A percentile compares a stretch with the other conserved stretches of the same genome.
Conservation (phyloP, 92 coral and sea anemone genomes). For the Pocillopora grandis region DNA sequence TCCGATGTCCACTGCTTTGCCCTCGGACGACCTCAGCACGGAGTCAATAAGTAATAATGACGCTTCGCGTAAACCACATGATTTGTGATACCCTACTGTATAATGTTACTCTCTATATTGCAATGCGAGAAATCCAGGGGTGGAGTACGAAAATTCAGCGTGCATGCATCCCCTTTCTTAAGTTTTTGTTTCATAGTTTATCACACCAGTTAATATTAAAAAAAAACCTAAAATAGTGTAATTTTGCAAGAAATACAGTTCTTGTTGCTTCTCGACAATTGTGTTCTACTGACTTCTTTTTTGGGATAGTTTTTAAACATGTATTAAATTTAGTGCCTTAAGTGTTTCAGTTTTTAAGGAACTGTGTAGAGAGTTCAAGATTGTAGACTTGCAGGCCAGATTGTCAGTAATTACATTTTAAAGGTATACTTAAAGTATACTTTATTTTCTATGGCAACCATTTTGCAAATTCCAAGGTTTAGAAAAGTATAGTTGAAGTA, state of each 20-base stretch:
- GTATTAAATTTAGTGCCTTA: background rate
- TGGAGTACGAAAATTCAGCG: background rate
- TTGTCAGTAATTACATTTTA: background rate
- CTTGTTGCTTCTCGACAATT: conserved; percentile 30
- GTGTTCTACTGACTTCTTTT: conserved; percentile 4
- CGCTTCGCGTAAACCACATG: too few species aligned
- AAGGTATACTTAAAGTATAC: conserved; percentile 29
- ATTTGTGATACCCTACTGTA: too few species aligned
- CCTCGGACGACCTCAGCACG: too few species aligned
- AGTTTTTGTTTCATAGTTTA: background rate
- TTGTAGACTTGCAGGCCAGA: conserved; percentile 6
- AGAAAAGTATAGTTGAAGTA: conserved; percentile 27
- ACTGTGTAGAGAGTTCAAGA: background rate
- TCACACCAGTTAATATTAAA: background rate
- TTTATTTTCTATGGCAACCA: conserved; percentile 1
- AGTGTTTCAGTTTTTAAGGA: conserved; percentile 6
- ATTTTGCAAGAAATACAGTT: conserved; percentile 25
- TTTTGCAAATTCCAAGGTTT: conserved; percentile 9
- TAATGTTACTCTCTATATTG: conserved; percentile 9
- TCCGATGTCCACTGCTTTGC: too few species aligned
- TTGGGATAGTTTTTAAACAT: conserved; percentile 8
- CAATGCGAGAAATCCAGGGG: background rate
- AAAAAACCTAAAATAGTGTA: conserved; percentile 22
- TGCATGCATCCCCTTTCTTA: conserved; percentile 20
- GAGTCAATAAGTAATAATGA: too few species aligned